Percentiles rank a stretch among this genome's conserved stretches.
phyloP scores from a whole-genome alignment of 2,113 vertebrate species.

The Baryphthengus martii region DNA sequence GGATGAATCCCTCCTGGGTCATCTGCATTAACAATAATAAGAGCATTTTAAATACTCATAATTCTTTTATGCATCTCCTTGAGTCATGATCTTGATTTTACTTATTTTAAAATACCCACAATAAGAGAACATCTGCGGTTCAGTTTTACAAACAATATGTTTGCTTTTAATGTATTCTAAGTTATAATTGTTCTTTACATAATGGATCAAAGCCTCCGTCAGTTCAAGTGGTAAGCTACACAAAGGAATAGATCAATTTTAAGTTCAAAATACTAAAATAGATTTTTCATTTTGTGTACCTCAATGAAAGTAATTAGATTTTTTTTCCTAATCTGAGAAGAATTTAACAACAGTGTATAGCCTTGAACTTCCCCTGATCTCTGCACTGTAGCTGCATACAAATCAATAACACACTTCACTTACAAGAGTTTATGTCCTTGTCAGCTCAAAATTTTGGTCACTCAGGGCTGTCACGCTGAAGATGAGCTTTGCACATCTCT shows the following conservation, averaged over 20 bases:
- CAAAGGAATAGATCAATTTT: conserved; percentile 24
- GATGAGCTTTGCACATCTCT: background rate
- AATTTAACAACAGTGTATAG: conserved; percentile 25
- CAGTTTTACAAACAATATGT: background rate
- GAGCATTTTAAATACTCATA: background rate
- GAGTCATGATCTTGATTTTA: background rate
- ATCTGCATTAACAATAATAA: background rate
- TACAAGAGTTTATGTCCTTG: conserved; percentile 36
- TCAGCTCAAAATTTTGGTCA: conserved; percentile 36
- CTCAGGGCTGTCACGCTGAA: background rate
- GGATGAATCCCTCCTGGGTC: background rate
- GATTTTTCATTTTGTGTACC: conserved; percentile 24
- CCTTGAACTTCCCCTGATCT: conserved; percentile 59
- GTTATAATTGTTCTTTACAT: background rate
- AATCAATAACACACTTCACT: conserved; percentile 49
- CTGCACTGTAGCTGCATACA: conserved; percentile 43
- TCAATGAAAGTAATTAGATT: conserved; percentile 42
- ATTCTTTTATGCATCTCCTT: background rate
- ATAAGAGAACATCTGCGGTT: background rate
- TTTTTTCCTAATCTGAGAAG: conserved; percentile 29
- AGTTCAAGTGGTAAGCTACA: background rate
- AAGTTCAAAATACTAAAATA: conserved; percentile 47
- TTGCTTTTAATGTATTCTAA: conserved; percentile 36
- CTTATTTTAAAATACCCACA: background rate
- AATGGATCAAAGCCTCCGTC: background rate